These are phyloP conservation scores for Galerucella nymphaeae DNA, from an alignment of 2,888 invertebrate genomes.

Conservation along the genomic window DNA sequence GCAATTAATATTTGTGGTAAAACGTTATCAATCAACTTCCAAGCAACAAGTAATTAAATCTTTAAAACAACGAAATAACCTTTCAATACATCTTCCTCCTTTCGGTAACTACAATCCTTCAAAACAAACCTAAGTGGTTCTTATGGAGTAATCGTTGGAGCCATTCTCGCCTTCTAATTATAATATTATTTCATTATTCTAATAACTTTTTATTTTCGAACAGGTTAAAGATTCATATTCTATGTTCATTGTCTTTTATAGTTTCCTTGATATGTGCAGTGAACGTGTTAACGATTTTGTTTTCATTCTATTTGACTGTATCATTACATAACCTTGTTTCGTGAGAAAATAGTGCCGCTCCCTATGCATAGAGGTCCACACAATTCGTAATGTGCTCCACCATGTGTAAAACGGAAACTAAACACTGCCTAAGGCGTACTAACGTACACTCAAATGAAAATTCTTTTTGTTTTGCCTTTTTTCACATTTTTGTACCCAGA, in stretches of 20 bases:
- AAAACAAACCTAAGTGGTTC: too few species aligned
- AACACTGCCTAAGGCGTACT: slow-evolving; percentile 62
- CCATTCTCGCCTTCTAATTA: too few species aligned
- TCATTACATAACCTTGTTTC: slow-evolving; percentile 49
- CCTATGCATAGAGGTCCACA: slow-evolving; percentile 52
- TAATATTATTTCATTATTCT: too few species aligned
- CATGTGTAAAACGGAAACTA: slow-evolving; percentile 66
- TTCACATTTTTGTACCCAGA: slow-evolving; percentile 55
- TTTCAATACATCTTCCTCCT: too few species aligned
- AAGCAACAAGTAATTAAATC: too few species aligned
- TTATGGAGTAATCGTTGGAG: too few species aligned
- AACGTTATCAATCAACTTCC: too few species aligned
- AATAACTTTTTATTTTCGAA: too few species aligned
- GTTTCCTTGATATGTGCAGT: slow-evolving; percentile 13
- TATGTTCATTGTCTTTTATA: neutral
- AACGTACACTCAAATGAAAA: slow-evolving; percentile 59
- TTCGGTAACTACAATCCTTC: too few species aligned
- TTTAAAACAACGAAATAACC: too few species aligned
- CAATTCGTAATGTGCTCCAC: slow-evolving; percentile 63
- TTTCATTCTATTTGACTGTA: slow-evolving; percentile 28
- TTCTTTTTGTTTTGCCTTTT: slow-evolving; percentile 53
- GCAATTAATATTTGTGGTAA: too few species aligned
- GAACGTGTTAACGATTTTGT: slow-evolving; percentile 2
- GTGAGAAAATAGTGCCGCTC: slow-evolving; percentile 60
- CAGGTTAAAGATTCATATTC: neutral